phyloP scores from a whole-genome alignment of 2,797 vertebrate genomes.

The Thunnus albacares region DNA sequence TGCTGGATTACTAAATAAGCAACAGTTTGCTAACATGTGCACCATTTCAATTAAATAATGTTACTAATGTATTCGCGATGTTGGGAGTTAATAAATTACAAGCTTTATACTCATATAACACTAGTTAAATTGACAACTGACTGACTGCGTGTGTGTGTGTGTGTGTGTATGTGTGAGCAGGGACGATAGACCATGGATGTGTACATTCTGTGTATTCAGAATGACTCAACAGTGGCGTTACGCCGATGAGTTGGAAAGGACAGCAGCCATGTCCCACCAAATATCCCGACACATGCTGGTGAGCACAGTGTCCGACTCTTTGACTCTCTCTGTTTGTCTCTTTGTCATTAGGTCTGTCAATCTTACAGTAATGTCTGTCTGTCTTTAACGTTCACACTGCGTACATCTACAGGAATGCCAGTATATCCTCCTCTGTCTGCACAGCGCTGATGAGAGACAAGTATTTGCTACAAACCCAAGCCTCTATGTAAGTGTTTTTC shows the following conservation, averaged over 20 bases:
- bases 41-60: too few relatives aligned
- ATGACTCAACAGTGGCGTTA: neutral
- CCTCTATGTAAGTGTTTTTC: conserved; percentile 52
- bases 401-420: conserved; percentile 70
- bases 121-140: neutral
- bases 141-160: conserved; percentile 17
- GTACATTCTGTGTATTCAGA: conserved; percentile 78
- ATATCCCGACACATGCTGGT: conserved; percentile 70
- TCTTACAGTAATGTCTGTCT: neutral
- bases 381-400: neutral
- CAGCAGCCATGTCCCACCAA: conserved; percentile 20
- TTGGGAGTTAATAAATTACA: too few relatives aligned
- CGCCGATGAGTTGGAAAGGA: neutral
- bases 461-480: conserved; percentile 47
- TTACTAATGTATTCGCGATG: too few relatives aligned
- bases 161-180: conserved; percentile 62
- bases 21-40: too few relatives aligned
- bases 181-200: conserved; percentile 63
- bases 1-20: too few relatives aligned
- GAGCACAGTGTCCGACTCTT: conserved; percentile 26
- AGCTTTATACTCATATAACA: neutral
- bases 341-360: neutral
- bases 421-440: conserved; percentile 70
- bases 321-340: neutral
- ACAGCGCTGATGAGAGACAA: conserved; percentile 55